Evolutionary conservation across 2,113 vertebrate genomes (phyloP).

Genomic region (Geothlypis trichas): DNA sequence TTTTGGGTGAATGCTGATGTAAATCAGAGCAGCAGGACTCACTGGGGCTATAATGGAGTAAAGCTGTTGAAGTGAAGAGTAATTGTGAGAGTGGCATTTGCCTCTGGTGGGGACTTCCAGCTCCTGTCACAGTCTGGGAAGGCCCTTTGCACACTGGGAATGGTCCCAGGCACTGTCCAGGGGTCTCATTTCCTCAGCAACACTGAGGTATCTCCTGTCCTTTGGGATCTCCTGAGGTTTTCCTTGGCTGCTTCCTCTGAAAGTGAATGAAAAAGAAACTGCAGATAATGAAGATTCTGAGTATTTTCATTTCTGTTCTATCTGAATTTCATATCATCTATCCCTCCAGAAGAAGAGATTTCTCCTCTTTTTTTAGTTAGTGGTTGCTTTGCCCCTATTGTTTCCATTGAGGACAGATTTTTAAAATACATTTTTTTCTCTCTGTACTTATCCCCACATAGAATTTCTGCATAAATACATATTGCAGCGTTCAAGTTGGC

Average conservation of each 20-base stretch:
- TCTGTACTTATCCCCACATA: accelerated
- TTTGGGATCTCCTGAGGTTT: background rate
- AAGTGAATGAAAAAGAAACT: background rate
- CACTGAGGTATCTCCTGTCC: background rate
- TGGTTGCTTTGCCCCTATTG: background rate
- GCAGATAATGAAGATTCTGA: background rate
- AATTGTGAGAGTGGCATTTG: background rate
- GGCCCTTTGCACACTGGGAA: background rate
- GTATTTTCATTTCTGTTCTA: background rate
- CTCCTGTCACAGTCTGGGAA: background rate
- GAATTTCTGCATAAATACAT: background rate
- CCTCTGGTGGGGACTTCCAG: background rate
- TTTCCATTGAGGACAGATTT: background rate
- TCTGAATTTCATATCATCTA: background rate
- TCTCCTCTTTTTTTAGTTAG: background rate
- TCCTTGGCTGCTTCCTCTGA: background rate
- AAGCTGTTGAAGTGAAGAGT: background rate
- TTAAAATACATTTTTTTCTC: background rate
- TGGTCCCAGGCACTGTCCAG: background rate
- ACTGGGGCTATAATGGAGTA: background rate
- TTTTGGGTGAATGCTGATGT: background rate
- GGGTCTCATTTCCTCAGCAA: background rate
- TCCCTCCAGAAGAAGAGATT: background rate
- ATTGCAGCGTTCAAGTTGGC: background rate
- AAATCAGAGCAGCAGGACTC: background rate